Base-by-base conservation (phyloP, 2,888 invertebrate genomes). In the Gryllus longicercus region DNA sequence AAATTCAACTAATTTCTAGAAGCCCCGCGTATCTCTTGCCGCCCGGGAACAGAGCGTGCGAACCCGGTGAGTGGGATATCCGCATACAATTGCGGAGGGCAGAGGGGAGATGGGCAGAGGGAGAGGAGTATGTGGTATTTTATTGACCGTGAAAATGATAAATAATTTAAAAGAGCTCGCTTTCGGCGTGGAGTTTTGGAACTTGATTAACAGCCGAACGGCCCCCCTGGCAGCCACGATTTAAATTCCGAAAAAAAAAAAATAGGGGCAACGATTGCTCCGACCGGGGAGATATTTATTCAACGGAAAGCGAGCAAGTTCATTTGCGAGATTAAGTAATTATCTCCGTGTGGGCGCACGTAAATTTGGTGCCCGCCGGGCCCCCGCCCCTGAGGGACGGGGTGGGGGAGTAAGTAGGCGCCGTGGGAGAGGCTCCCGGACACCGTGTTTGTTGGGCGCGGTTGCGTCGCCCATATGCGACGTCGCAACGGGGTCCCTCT, bases 241-340 rank as follows among this genome's bases (percentile, higher is more conserved):
- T 14, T 63, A n/a, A 63, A 63, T n/a, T 63, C 63, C 14, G n/a
- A 63, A 63, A 18, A 51, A 63, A 18, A 51, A 51, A 63, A 63
- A 63, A 18, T 63, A 18, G 63, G 12, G n/a, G 63, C 63, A 63
- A 16, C 63, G 63, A 63, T 63, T 63, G 63, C 63, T 38, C 38
- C 8, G n/a, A 1, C 16, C 63, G 63, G n/a, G 11, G 63, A 14
- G 63, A 3, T 63, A 63, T 63, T 63, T 63, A 63, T 63, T 63
- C 63, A 18, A n/a, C 16, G 63, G 63, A 63, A 18, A 14, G 16
- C 63, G 63, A 14, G 63, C 63, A 63, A 63, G 63, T 63, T 63
- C 63, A 63, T 63, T 63, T 63, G n/a, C 63, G 63, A 63, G 63
- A 63, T 63, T 63, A 63, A 63, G 63, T 63, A 63, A 63, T 63